Evolutionary conservation across 1,140 invertebrate species (phyloP), one percentile per base, ranked within the genome.

Genomic region (Drosophila kohkoa): DNA sequence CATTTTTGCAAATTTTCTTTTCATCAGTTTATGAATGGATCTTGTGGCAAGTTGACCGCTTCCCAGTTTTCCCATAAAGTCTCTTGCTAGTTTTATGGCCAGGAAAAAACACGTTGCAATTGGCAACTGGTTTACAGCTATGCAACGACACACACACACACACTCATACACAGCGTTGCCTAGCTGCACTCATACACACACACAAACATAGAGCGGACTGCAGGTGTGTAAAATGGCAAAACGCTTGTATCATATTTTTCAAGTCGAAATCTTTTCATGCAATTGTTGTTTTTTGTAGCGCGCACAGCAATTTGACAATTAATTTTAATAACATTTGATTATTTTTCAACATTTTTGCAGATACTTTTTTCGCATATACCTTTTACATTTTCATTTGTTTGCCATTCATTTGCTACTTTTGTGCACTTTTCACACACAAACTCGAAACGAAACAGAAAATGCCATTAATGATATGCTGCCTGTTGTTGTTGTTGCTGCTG

Each of bases 51-150:
- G 43, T 66, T 60, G n/a, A 43, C 7, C 3, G 8, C 8, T 10
- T 60, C 25, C 5, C n/a, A 43, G 57, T 51, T 32, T 54, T 62
- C 55, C 55, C 66, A 41, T 75, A 79, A 38, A 45, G 16, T 67
- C 48, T n/a, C 57, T 25, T 82, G 75, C 35, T 63, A 52, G 45
- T 67, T 79, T 62, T 60, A 57, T 63, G 64, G 43, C 75, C 54
- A 59, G 68, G 65, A 78, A 58, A 74, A 74, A 75, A 64, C 82
- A 89, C 83, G 83, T 88, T 88, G 83, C 83, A 88, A 88, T 88
- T 88, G 80, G 80, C 83, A 87, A 87, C 83, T 87, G 83, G 83
- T 87, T 88, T 87, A 88, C 85, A 88, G 80, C 83, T 87, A 82
- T 87, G 85, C 83, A 87, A 83, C 80, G 77, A 68, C 66, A 64